Base-by-base conservation (phyloP, 2,797 vertebrate genomes). In the Halcyon smyrnensis region DNA sequence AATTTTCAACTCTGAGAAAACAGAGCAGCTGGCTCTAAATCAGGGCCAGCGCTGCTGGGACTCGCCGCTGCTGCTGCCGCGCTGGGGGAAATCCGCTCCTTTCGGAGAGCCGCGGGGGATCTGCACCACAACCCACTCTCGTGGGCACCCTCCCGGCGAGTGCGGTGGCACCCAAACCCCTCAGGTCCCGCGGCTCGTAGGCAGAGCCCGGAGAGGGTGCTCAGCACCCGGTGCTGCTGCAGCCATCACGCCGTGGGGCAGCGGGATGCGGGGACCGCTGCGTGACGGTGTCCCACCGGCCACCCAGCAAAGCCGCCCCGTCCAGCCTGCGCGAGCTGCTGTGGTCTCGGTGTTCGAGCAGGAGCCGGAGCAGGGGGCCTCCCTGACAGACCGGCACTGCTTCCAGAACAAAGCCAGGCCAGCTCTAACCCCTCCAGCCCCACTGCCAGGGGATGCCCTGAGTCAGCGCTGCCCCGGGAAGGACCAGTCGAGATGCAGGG, bases 71-170 rank as follows among this genome's bases (percentile, higher is more conserved):
- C 12, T 11, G 5, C 50, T 3, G 9, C 8, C 1, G 25, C 11
- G 2, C 27, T 5, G 1, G 59, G 56, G 37, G 60, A 45, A 34
- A 67, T 1, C 56, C 19, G 54, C 83, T 69, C 63, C 19, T 15
- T 45, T 5, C 12, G 62, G 48, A 48, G 63, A 32, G 62, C 73
- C 15, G 2, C 8, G 30, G 65, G 25, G 25, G 21, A 19, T 3
- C 50, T 12, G 4, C 3, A 2, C 15, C 2, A 20, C 16, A 3
- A 12, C 12, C 43, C 4, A 0, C 2, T 1, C 24, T 9, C 9
- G 39, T 14, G 6, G 34, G 48, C 46, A 18, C 7, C 24, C 0
- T 11, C 68, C 62, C 3, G 13, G 45, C 1, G 4, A 30, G 9
- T 0, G 20, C 0, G 1, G 41, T 9, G 15, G 23, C 45, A 27